A percentile compares a stretch with the other conserved stretches of the same genome.
phyloP scores from a whole-genome alignment of 2,888 invertebrate genomes.

The Stenolophus ochropezus region DNA sequence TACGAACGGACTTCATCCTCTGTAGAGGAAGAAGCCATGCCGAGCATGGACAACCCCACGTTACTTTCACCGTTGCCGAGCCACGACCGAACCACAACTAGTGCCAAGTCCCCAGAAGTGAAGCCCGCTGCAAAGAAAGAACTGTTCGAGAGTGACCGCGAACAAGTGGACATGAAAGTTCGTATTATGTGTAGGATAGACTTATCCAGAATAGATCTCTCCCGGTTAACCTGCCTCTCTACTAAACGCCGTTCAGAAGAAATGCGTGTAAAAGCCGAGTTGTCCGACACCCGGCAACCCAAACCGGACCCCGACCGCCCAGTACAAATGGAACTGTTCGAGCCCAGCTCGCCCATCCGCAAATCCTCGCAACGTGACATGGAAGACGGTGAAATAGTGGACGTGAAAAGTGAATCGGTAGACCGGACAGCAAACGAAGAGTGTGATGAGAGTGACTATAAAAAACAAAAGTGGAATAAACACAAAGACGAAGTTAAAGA shows the following conservation, averaged over 20 bases:
- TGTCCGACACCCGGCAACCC: constrained; percentile 74
- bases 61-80: constrained; percentile 68
- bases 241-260: constrained; percentile 72
- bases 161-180: constrained; percentile 54
- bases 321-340: constrained; percentile 60
- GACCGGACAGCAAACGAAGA: constrained; percentile 62
- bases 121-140: constrained; percentile 63
- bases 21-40: constrained; percentile 70
- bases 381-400: constrained; percentile 62
- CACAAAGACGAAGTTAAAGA: constrained; percentile 50
- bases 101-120: constrained; percentile 62
- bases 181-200: constrained; percentile 68
- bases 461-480: constrained; percentile 60
- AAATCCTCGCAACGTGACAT: constrained; percentile 61
- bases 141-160: constrained; percentile 60
- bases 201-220: constrained; percentile 71
- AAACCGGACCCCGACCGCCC: constrained; percentile 61
- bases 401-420: constrained; percentile 62
- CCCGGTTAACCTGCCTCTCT: constrained; percentile 70
- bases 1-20: constrained; percentile 73
- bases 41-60: constrained; percentile 67
- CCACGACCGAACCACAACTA: constrained; percentile 63
- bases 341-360: constrained; percentile 56
- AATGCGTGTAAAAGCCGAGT: constrained; percentile 74
- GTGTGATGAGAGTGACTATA: constrained; percentile 61